Evolutionary conservation across 1,140 invertebrate genomes (phyloP), one percentile per base, ranked within the genome.

Genomic region (Trachelipus rathkii): DNA sequence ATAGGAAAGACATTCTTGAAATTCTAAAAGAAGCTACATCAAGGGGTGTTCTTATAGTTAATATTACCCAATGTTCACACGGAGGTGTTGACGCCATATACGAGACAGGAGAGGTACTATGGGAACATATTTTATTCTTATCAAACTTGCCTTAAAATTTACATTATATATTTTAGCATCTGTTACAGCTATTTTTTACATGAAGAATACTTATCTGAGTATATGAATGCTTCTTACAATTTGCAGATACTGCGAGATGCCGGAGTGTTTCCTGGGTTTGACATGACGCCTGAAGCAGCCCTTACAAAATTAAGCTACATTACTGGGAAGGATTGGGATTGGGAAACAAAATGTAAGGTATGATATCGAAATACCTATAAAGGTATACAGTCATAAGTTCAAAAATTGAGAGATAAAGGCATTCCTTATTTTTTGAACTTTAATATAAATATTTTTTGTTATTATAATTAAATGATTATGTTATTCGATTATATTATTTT

Each of bases 221-320:
- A 33, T 3, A 33, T 33, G 33, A 33, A 33, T 33, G 33, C 6
- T 33, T 33, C 33, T 33, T 33, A 33, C 33, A 33, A 33, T 19
- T 73, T 60, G 23, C 74, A 81, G 87, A 85, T 87, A 13, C 80
- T 90, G 23, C 74, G 84, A 46, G 87, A 89, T 73, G 84, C 84
- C 82, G 95, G 95, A 9, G 92, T 98, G 6, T 90, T 95, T 70
- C 89, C 92, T 0, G 96, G 97, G 0, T 92, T 88, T 75, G 96
- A 99, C 84, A 97, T 98, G 94, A 99, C 96, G 0, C 90, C 92
- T 0, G 96, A 98, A 85, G 95, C 96, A 0, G 95, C 96, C 0
- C 85, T 98, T 0, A 91, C 94, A 0, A 99, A 99, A 86, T 86
- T 99, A 0, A 89, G 90, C 0, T 98, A 97, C 82, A 93, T 98